Evolutionary conservation across 2,797 vertebrate species (phyloP), one percentile per base, ranked within the genome.

Genomic region (Labeo calbasu): DNA sequence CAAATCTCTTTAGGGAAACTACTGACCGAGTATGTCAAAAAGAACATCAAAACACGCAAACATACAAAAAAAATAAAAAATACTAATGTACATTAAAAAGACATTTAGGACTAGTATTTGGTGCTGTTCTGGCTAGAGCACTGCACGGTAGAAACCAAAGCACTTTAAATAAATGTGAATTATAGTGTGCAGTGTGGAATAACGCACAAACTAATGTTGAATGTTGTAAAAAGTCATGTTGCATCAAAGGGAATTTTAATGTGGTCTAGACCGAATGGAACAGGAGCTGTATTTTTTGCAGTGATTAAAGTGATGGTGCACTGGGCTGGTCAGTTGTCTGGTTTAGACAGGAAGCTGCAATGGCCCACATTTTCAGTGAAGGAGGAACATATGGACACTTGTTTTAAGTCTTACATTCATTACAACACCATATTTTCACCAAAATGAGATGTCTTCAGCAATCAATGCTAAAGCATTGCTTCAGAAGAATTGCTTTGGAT

Each of bases 111-210:
- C n/a, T n/a, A n/a, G 51, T 17, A 53, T 43, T 53, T 66, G 57
- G 46, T 43, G 17, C 43, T 81, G 14, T 40, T 76, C n/a, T 70
- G 61, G 25, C 59, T 50, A 59, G 25, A 81, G 14, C 21, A 14
- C 28, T 32, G 23, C 10, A 66, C 14, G 40, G 17, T 51, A 57
- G 46, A 86, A 51, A 80, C 65, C 65, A 81, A 69, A 66, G 76
- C n/a, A 48, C 77, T 84, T 81, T 84, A 81, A 84, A 84, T 84
- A 84, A 63, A 77, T 55, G 70, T 84, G 71, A 86, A 86, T 86
- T 84, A 84, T 21, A 86, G 82, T 65, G 72, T 86, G 40, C 66
- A 69, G 68, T 32, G 46, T 61, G 59, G 69, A 68, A 53, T 53
- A 79, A 65, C 17, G 4, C n/a, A 68, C 43, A 70, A 63, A 71